Percentiles rank a stretch among this genome's conserved stretches.
Evolutionary conservation across 2,888 invertebrate species (phyloP).

Genomic region (Galerucella pusilla): DNA sequence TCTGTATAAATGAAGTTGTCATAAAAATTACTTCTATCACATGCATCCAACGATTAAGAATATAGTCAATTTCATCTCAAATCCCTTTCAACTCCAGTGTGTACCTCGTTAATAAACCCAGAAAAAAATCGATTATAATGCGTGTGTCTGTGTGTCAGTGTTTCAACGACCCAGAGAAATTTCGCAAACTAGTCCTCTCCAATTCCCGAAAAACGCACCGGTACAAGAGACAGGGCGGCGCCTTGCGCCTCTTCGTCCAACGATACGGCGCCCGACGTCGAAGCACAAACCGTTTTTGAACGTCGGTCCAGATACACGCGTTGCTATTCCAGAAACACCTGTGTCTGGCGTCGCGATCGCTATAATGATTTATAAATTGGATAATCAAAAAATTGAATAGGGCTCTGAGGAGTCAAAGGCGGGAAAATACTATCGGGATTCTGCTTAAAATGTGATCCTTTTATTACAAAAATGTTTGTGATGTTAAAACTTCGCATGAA

Average conservation of each 20-base stretch:
- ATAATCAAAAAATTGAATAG: background rate
- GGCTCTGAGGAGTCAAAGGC: background rate
- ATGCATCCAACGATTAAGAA: too few species aligned
- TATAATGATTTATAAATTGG: background rate
- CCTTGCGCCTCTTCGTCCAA: constrained; percentile 58
- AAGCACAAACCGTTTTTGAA: constrained; percentile 58
- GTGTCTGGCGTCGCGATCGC: constrained; percentile 18
- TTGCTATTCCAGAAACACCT: constrained; percentile 6
- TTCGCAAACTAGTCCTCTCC: constrained; percentile 23
- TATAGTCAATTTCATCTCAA: too few species aligned
- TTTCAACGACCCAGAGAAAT: constrained; percentile 8
- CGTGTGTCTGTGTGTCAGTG: constrained; percentile 17
- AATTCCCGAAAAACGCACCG: constrained; percentile 42
- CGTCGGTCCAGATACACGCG: constrained; percentile 65
- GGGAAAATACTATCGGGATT: background rate
- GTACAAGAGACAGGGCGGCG: constrained; percentile 58
- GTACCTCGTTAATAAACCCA: background rate
- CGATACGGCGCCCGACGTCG: constrained; percentile 59
- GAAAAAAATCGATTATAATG: constrained; percentile 13
- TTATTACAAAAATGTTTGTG: background rate
- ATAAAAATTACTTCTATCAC: too few species aligned
- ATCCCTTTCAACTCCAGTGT: background rate
- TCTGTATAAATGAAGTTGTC: too few species aligned
- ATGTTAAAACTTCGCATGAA: background rate
- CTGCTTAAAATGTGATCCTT: constrained; percentile 7